Percentiles rank a stretch among this genome's conserved stretches.
Conservation (phyloP, 2,113 vertebrate genomes). For the Forbesichthys agassizii region DNA sequence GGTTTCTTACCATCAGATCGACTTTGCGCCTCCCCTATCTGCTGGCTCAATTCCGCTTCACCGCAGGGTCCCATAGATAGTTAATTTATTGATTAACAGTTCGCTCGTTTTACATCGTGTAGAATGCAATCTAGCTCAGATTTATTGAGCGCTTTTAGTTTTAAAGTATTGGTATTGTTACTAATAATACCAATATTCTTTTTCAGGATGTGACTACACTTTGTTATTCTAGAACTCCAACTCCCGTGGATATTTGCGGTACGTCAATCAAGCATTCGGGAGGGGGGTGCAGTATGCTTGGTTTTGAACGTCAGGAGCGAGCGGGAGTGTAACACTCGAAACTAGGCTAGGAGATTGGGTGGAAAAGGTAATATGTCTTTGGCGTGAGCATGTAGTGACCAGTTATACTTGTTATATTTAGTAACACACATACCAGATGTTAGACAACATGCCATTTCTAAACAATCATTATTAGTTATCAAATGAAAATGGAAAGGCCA, state of each 20-base stretch:
- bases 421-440: background rate
- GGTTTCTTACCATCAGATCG: background rate
- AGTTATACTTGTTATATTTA: background rate
- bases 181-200: too few relatives aligned
- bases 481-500: background rate
- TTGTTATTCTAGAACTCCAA: slow-evolving; percentile 52
- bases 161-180: too few relatives aligned
- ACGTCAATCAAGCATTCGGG: background rate
- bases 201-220: too few relatives aligned
- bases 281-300: background rate
- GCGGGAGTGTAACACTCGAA: slow-evolving; percentile 59
- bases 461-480: background rate
- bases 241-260: slow-evolving; percentile 43
- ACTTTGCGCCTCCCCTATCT: background rate
- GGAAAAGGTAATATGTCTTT: slow-evolving; percentile 22
- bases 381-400: background rate
- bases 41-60: too few relatives aligned
- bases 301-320: slow-evolving; percentile 65
- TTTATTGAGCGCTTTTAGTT: too few relatives aligned
- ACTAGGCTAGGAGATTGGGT: background rate
- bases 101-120: too few relatives aligned
- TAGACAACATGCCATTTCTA: background rate
- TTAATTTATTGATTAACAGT: background rate
- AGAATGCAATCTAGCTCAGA: too few relatives aligned
- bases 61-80: slow-evolving; percentile 7